Base-by-base conservation (phyloP, 2,113 vertebrate genomes). In the Gymnocephalus cernua region DNA sequence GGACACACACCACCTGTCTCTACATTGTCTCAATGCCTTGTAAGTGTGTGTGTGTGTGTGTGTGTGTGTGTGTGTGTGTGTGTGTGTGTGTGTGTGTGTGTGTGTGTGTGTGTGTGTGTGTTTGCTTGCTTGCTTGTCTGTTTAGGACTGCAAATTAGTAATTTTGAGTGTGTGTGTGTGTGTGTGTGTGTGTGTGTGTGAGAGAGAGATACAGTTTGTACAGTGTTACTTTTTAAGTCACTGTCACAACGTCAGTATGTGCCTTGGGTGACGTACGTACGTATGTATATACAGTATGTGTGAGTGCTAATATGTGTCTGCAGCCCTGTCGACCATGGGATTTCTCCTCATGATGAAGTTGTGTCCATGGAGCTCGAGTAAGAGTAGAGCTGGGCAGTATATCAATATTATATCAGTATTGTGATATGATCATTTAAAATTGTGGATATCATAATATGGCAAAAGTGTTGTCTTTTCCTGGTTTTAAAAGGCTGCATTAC, bases 1-100 rank as follows among this genome's bases (percentile, higher is more conserved):
- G 67, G 65, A 77, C 74, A 80, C 74, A 80, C 87, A 69, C 73
- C 63, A 85, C 75, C 86, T 79, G 86, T 54, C 86, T 76, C 70
- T 51, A 57, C 41, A 41, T 35, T 25, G 1, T 82, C 73, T 81
- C 1, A 61, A 74, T 73, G 77, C 62, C 68, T 71, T 25, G 14
- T 19, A 66, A 79, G 53, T 56, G 48, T 15, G 75, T 65, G 23
- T 51, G 35, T 48, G 38, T 15, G 21, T 32, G 0, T 47, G 56
- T 67, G 6, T n/a, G 18, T 47, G 18, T 23, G 67, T 15, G 1
- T 45, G 8, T 59, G 35, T 58, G 29, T 18, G 19, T 54, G 29
- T 38, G 11, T 41, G 45, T 12, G 15, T 29, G 29, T 59, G 71
- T 57, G 58, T 13, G 45, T n/a, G 19, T 53, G 35, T 41, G 23